phyloP scores from a whole-genome alignment of 1,140 invertebrate genomes.

The Lepidurus apus region DNA sequence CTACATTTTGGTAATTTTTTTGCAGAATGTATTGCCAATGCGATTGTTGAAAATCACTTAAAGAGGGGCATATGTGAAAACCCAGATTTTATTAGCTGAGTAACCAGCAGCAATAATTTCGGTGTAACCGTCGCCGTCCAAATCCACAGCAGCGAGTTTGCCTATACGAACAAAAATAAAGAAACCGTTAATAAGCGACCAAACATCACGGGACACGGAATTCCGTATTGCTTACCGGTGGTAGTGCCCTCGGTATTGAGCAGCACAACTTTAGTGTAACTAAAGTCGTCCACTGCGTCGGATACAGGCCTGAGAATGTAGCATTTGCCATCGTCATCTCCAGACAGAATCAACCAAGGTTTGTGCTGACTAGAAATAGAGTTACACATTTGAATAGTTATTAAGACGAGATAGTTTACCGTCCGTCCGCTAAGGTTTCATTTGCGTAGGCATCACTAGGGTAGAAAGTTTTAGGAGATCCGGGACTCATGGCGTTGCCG shows the following conservation, averaged over 20 bases:
- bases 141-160: constrained; percentile 42
- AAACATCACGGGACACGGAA: not conserved
- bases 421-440: constrained; percentile 38
- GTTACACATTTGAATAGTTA: not conserved
- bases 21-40: too few relatives aligned
- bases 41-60: too few relatives aligned
- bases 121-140: constrained; percentile 45
- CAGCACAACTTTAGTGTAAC: constrained; percentile 40
- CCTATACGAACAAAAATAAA: constrained; percentile 36
- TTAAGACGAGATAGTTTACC: constrained; percentile 27
- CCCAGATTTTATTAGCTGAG: constrained; percentile 40
- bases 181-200: not conserved
- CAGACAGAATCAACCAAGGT: constrained; percentile 44
- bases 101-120: constrained; percentile 45
- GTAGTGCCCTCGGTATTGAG: constrained; percentile 37
- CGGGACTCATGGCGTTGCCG: constrained; percentile 41
- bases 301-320: constrained; percentile 42
- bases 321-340: constrained; percentile 45
- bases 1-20: too few relatives aligned
- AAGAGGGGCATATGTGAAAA: constrained; percentile 42
- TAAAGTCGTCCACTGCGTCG: constrained; percentile 42
- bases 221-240: constrained; percentile 34
- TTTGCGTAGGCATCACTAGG: constrained; percentile 39
- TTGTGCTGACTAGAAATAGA: constrained; percentile 39
- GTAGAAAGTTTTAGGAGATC: constrained; percentile 41